These are phyloP conservation scores for Brachymystax lenok DNA, from an alignment of 2,797 vertebrate species.

Conservation along the genomic window DNA sequence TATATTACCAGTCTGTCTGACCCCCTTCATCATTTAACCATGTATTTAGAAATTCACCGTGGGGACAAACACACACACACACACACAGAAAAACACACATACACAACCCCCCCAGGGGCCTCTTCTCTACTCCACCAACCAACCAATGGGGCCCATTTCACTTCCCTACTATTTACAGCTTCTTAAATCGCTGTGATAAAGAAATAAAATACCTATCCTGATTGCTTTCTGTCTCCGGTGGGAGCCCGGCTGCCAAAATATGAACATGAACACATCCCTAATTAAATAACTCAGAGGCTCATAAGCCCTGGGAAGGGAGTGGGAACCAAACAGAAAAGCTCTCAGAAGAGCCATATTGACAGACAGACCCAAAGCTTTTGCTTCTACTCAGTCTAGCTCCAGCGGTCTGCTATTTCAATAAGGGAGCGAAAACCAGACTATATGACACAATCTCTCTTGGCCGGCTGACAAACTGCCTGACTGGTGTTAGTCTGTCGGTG, in stretches of 20 bases:
- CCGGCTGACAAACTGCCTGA: background rate
- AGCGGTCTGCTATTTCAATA: slow-evolving; percentile 9
- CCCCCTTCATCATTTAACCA: slow-evolving; percentile 22
- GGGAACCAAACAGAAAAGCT: background rate
- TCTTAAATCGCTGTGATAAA: slow-evolving; percentile 38
- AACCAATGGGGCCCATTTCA: slow-evolving; percentile 19
- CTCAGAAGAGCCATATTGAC: too few relatives aligned
- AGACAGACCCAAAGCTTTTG: background rate
- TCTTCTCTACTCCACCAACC: background rate
- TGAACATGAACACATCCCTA: slow-evolving; percentile 6
- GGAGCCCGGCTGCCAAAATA: background rate
- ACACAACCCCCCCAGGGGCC: background rate
- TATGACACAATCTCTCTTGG: background rate
- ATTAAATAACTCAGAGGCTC: slow-evolving; percentile 17
- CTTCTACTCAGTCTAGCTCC: background rate
- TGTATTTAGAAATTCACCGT: too few relatives aligned
- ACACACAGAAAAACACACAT: background rate
- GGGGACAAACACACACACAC: too few relatives aligned
- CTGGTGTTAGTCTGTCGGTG: background rate
- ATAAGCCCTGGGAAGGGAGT: background rate
- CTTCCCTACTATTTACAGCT: slow-evolving; percentile 35
- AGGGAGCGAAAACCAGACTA: background rate
- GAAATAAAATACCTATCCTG: slow-evolving; percentile 16
- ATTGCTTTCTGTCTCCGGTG: slow-evolving; percentile 23
- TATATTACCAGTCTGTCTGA: slow-evolving; percentile 27